Evolutionary conservation across 1,140 invertebrate genomes (phyloP), one percentile per base, ranked within the genome.

Genomic region (Musca domestica): DNA sequence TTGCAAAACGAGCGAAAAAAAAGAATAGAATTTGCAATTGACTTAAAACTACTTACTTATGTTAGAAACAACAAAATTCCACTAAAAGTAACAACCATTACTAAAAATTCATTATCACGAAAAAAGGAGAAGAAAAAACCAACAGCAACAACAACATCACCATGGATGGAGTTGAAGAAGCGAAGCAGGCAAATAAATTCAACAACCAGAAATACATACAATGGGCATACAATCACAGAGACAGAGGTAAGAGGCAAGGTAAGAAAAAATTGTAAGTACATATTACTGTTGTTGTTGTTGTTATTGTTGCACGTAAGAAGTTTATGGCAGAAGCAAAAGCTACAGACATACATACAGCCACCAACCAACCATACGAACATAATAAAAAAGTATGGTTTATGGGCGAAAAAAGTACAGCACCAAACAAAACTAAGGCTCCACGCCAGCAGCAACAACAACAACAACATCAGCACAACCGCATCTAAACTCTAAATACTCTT

Each of bases 41-140:
- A 61, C 56, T 61, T 61, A n/a, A 61, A 61, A 30, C 56, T 61
- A 41, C 34, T 41, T 41, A 12, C 34, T 61, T 61, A 61, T 61
- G 56, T 34, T 20, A 54, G 56, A 61, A 61, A 30, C 56, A 61
- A 61, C 41, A 61, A 61, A 61, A 61, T 61, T 61, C 56, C 27
- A 19, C 14, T 20, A 19, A 41, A 51, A 19, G 20, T 20, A 61
- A 22, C 30, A 61, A 19, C 27, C 56, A 61, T 19, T 51, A 19
- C 17, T 61, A 17, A 30, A 58, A 61, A 61, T 61, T 61, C 56
- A 61, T 61, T 61, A 61, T 30, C 56, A 61, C 56, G 34, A 54
- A 12, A 23, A 25, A 9, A n/a, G n/a, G n/a, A n/a, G n/a, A n/a
- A n/a, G 25, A 23, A 54, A 54, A 54, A 54, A 3, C 20, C 5